Base-by-base conservation (phyloP, 2,888 invertebrate species). In the Rhagophthalmus giganteus region DNA sequence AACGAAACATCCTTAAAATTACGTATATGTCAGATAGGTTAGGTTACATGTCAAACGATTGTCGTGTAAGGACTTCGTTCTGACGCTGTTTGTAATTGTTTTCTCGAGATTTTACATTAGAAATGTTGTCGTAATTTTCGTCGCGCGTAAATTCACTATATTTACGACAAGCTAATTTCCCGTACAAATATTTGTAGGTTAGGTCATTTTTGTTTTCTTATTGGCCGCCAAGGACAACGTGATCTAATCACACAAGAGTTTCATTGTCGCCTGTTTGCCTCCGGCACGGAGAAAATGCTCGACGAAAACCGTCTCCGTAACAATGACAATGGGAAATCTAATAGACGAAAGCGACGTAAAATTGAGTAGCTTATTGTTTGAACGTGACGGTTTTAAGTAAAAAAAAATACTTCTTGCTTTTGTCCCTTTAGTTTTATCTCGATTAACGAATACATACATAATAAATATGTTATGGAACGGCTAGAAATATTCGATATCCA, bases 41-140 rank as follows among this genome's bases (percentile, higher is more conserved):
- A 53, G 46, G 52, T 52, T 52, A 32, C 33, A 46, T 46, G 52
- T 52, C 52, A 52, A 52, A 47, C 14, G 39, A 39, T 45, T 35
- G 30, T 26, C 37, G 38, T 42, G 31, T 44, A 50, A 50, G 50
- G 50, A 50, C 50, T 38, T 45, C 27, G 9, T 38, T n/a, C n/a
- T 33, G 38, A 25, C 32, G 31, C 20, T 45, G 35, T 45, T 20
- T 35, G 31, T 35, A 31, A 20, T 40, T 26, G 25, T 16, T 31
- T 40, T 31, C n/a, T 25, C 9, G 26, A 33, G 27, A 33, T 34
- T 33, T 34, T 8, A 11, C 14, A 26, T 14, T 24, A 12, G n/a
- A n/a, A n/a, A 11, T 24, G 2, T 37, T 26, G 10, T 3, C 20
- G 4, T 20, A 9, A 11, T 7, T 7, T 7, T 10, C 26, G 6